A percentile compares a stretch with the other conserved stretches of the same genome.
Evolutionary conservation across 2,113 vertebrate genomes (phyloP).

Genomic region (Peromyscus californicus): DNA sequence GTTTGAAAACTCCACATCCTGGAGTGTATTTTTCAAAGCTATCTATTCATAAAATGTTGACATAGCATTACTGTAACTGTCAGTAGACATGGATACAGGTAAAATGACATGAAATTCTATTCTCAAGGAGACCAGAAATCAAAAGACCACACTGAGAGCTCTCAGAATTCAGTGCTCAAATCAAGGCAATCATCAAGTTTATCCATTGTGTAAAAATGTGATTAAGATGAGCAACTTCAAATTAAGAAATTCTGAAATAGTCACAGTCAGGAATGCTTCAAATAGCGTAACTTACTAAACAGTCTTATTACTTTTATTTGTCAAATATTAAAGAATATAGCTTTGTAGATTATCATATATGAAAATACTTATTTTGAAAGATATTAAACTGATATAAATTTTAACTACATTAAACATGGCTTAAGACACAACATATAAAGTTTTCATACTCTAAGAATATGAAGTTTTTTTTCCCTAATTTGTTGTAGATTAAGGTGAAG

Average conservation of each 20-base stretch:
- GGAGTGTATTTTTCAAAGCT: conserved; percentile 80
- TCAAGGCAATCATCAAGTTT: not conserved
- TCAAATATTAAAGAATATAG: not conserved
- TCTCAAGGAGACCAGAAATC: conserved; percentile 72
- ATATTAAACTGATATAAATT: not conserved
- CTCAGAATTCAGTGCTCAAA: conserved; percentile 35
- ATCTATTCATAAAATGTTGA: conserved; percentile 83
- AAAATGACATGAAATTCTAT: conserved; percentile 76
- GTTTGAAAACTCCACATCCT: conserved; percentile 77
- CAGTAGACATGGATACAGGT: conserved; percentile 65
- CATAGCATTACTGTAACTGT: conserved; percentile 80
- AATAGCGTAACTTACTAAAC: conserved; percentile 12
- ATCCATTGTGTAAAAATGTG: not conserved
- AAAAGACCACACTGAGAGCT: conserved; percentile 59
- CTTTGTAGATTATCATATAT: not conserved
- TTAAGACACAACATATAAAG: not conserved
- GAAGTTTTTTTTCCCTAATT: not conserved
- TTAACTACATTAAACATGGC: not conserved
- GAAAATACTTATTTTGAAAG: not conserved
- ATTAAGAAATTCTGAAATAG: conserved; percentile 38
- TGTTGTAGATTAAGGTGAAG: not conserved
- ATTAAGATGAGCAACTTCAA: not conserved
- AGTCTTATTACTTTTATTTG: not conserved
- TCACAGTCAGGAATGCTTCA: not conserved
- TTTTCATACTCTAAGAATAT: not conserved